Base-by-base conservation (phyloP, 2,888 invertebrate genomes). In the Notodonta ziczac region DNA sequence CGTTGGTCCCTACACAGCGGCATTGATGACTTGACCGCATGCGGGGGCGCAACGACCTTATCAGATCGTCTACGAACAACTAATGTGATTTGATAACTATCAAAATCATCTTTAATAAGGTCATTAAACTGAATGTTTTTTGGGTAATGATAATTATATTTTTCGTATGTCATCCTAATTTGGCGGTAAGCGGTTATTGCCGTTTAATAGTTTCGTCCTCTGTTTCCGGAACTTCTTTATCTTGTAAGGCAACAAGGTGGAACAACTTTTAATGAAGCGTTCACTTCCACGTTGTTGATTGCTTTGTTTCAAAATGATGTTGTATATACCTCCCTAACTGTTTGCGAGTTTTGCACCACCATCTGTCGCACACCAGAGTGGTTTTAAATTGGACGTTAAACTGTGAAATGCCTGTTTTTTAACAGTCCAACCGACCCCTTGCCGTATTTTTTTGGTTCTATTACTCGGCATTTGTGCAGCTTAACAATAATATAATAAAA, bases 1-100 rank as follows among this genome's bases (percentile, higher is more conserved):
- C 93, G 91, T 91, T 91, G 93, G 93, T 92, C 92, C 87, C 81
- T 73, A 65, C 78, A 70, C 67, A 66, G 56, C 69, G 62, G 62
- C 67, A 62, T 62, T 70, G 73, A 63, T 65, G 63, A 60, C 56
- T 60, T 67, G 69, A 67, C 69, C 63, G 67, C 66, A 67, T 70
- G 65, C 56, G 46, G 57, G 59, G 69, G 57, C 61, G 59, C 62
- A 65, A 66, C 64, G 59, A 68, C 58, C 62, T 66, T 75, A 67
- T 73, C 73, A 66, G 58, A 70, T 69, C 62, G 48, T 61, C 52
- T 66, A 59, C 60, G 59, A 67, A 59, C 59, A 40, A 35, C 54
- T 58, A 54, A 35, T 56, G 44, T 54, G 42, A 39, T 54, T 51
- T 67, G 70, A 73, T 70, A 69, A 70, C 54, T 52, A 59, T 55